These are phyloP conservation scores for Aphrophora alni DNA, from an alignment of 2,888 invertebrate species.

Conservation along the genomic window DNA sequence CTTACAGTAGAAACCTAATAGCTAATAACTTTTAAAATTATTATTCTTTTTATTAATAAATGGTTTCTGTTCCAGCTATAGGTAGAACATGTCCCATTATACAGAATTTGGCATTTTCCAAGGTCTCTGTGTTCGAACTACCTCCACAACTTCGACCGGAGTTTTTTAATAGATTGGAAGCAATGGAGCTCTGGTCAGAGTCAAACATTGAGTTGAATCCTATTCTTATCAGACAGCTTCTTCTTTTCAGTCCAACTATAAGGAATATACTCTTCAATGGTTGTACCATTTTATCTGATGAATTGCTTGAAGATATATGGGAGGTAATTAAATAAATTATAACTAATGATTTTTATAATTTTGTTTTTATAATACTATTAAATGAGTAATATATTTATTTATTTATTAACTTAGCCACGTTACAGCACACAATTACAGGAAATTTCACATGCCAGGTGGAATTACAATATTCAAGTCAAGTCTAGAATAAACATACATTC, in stretches of 20 bases:
- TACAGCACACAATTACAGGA: too few relatives aligned
- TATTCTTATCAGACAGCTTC: constrained; percentile 51
- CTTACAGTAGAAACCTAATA: too few relatives aligned
- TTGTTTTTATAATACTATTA: neutral
- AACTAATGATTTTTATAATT: neutral
- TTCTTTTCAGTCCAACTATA: constrained; percentile 50
- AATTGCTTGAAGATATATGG: constrained; percentile 51
- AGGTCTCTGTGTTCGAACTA: constrained; percentile 49
- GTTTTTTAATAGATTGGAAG: constrained; percentile 49
- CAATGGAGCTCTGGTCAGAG: constrained; percentile 54
- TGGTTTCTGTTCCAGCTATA: constrained; percentile 50
- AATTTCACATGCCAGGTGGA: too few relatives aligned
- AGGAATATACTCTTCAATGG: constrained; percentile 54
- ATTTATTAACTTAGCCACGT: too few relatives aligned
- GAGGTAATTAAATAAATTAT: constrained; percentile 48
- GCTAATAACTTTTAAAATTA: too few relatives aligned
- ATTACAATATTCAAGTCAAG: too few relatives aligned
- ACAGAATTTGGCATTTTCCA: constrained; percentile 54
- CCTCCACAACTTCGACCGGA: constrained; percentile 36
- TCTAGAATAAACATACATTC: too few relatives aligned
- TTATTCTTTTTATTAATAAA: too few relatives aligned
- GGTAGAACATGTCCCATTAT: constrained; percentile 54
- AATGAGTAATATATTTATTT: neutral
- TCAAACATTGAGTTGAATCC: constrained; percentile 45
- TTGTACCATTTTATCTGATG: constrained; percentile 51